These are phyloP conservation scores for Deroptyus accipitrinus DNA, from an alignment of 2,113 vertebrate genomes.

Conservation along the genomic window DNA sequence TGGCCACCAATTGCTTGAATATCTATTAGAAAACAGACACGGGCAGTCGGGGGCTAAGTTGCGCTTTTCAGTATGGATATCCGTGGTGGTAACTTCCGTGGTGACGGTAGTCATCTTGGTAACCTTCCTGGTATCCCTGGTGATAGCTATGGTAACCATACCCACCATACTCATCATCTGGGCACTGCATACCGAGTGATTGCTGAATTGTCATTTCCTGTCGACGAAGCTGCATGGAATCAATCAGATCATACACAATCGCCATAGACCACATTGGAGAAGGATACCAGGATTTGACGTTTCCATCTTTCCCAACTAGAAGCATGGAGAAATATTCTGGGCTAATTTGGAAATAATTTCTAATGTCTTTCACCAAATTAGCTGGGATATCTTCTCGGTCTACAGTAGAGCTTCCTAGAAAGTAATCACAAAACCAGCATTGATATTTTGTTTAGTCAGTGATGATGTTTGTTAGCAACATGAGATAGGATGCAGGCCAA, in stretches of 20 bases:
- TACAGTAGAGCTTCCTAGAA: constrained; percentile 88
- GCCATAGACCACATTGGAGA: constrained; percentile 99
- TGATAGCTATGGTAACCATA: constrained; percentile 93
- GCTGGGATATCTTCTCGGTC: constrained; percentile 90
- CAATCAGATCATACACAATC: constrained; percentile 95
- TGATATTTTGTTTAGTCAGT: not conserved
- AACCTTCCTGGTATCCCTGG: constrained; percentile 93
- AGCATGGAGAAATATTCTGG: constrained; percentile 99
- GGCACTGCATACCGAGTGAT: constrained; percentile 95
- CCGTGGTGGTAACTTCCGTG: constrained; percentile 86
- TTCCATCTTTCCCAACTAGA: constrained; percentile 96
- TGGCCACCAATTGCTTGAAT: constrained; percentile 29
- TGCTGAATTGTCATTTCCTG: constrained; percentile 99
- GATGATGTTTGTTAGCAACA: not conserved
- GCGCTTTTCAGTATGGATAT: constrained; percentile 85
- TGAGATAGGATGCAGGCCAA: not conserved
- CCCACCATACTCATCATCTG: constrained; percentile 93
- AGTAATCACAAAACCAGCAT: constrained; percentile 1
- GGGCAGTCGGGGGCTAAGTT: not conserved
- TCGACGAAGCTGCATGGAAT: constrained; percentile 97
- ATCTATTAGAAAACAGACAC: constrained; percentile 39
- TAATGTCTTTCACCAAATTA: constrained; percentile 91
- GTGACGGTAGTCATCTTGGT: constrained; percentile 88
- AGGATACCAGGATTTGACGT: constrained; percentile 98
- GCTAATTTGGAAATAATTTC: constrained; percentile 98